These are phyloP conservation scores for Meloidogyne floridensis DNA, from an alignment of 1,140 invertebrate species.

Conservation along the genomic window DNA sequence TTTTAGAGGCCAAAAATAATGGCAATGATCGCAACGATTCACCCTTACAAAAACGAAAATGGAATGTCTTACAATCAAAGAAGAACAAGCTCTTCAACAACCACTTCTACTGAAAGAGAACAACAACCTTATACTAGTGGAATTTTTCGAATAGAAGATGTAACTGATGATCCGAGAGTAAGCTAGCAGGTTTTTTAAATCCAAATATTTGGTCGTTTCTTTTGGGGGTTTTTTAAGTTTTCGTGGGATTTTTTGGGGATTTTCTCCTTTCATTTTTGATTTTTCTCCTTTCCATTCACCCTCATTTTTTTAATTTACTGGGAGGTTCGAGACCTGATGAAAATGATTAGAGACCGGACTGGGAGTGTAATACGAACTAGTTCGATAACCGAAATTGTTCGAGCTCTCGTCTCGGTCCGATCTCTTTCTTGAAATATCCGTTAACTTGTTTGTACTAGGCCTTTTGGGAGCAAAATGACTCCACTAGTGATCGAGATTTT, in stretches of 20 bases:
- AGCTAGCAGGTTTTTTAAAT: slow-evolving; percentile 13
- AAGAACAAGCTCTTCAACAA: neutral
- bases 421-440: too few species aligned
- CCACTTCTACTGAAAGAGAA: neutral
- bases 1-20: slow-evolving; percentile 26
- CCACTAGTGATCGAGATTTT: too few species aligned
- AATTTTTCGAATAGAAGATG: slow-evolving; percentile 59
- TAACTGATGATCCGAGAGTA: slow-evolving; percentile 63
- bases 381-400: neutral
- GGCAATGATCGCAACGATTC: slow-evolving; percentile 59
- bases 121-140: neutral
- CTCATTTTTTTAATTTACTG: too few species aligned
- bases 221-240: neutral
- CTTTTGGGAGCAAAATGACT: too few species aligned
- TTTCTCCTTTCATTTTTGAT: too few species aligned
- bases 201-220: neutral
- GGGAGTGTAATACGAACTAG: neutral
- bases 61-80: slow-evolving; percentile 6
- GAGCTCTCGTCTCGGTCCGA: too few species aligned
- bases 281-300: too few species aligned
- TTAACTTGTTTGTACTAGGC: too few species aligned
- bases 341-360: too few species aligned
- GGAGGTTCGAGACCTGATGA: too few species aligned
- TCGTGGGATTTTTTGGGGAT: neutral
- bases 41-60: slow-evolving; percentile 47